These are phyloP conservation scores for Lytechinus variegatus DNA, from an alignment of 35 echinoderm and acorn worm genomes.

Conservation along the genomic window DNA sequence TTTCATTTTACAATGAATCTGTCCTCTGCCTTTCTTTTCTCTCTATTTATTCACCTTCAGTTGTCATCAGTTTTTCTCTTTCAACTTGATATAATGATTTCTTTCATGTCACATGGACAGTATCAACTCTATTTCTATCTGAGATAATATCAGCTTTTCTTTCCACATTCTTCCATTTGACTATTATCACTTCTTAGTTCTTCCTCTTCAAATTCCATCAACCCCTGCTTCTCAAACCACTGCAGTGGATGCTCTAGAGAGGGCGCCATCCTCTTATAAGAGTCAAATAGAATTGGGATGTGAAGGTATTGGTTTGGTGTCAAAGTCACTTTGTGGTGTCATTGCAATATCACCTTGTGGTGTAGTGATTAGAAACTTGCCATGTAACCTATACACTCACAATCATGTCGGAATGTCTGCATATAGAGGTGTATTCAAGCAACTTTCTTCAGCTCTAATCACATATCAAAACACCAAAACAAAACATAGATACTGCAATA, in stretches of 20 bases:
- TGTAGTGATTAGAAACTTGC: conserved; percentile 26
- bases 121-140: no score
- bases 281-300: conserved; percentile 46
- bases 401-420: no score
- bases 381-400: neutral
- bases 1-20: neutral
- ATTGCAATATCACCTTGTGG: conserved; percentile 12
- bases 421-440: no score
- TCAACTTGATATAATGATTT: neutral
- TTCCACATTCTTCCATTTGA: neutral
- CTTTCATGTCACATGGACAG: no score
- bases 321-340: neutral
- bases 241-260: neutral
- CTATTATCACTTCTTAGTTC: neutral
- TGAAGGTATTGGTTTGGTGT: conserved; percentile 32
- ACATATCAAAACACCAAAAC: no score
- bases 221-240: conserved; percentile 42
- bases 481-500: no score
- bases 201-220: conserved; percentile 42
- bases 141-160: no score
- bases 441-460: no score
- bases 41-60: neutral
- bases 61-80: neutral
- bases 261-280: neutral
- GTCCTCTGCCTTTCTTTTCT: neutral